Evolutionary conservation across 2,797 vertebrate genomes (phyloP), one percentile per base, ranked within the genome.

Genomic region (Myotis daubentonii): DNA sequence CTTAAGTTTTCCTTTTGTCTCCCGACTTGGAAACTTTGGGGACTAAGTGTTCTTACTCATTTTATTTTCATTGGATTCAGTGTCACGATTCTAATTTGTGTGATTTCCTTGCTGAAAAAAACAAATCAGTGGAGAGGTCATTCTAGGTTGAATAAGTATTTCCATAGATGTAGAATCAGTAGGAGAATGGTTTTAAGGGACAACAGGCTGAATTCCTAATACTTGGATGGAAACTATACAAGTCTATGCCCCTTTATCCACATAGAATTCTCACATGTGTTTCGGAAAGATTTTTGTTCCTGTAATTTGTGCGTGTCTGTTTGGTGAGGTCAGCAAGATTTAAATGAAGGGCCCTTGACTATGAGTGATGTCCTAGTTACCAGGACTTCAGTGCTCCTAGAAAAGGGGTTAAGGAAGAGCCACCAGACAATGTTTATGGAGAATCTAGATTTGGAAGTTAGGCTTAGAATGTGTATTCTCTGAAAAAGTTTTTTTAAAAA

Each of bases 11-110:
- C 13, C n/a, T 71, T 94, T 91, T 68, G 44, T 83, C 51, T 81
- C 23, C 38, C 19, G 76, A 23, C 47, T 93, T 94, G 75, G 71
- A 84, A 83, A 89, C 75, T 71, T 83, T 91, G 38, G 53, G 71
- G 44, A 60, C 75, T 60, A 30, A 68, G 38, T 72, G 75, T 89
- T 82, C 38, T 81, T 88, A 65, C 25, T 89, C 6, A 15, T 91
- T 94, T 95, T 60, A 41, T 94, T 95, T 92, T 94, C 25, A 85
- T 65, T 68, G 51, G 44, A 84, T 93, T 91, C 55, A 82, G 41
- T 91, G 75, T 86, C 49, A n/a, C 23, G 72, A 66, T 94, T 86
- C 79, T 91, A 90, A 85, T 95, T 87, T 87, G 82, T 82, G 41
- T 89, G 51, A 78, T 82, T 94, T 86, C 3, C 87, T 95, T 95